phyloP scores from a whole-genome alignment of 2,888 invertebrate genomes.

The Cheilosia soror region DNA sequence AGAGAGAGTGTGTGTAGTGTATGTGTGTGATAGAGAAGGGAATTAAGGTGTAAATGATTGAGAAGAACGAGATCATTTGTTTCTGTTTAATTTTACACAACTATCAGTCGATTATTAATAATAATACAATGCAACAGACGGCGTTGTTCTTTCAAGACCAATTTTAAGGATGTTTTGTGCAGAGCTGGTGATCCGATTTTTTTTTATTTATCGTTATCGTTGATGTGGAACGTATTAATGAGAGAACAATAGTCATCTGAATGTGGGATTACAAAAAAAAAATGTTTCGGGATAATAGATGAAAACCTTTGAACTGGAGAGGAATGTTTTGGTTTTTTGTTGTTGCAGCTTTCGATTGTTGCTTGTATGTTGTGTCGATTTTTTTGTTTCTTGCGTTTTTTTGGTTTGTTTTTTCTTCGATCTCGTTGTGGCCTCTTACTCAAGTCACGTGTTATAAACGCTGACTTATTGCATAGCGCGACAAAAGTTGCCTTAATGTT shows the following conservation, averaged over 20 bases:
- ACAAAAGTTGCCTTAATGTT: slow-evolving; percentile 47
- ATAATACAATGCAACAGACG: slow-evolving; percentile 60
- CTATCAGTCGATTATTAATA: slow-evolving; percentile 67
- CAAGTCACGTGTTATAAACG: slow-evolving; percentile 60
- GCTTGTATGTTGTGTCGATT: background rate
- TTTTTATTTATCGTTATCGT: slow-evolving; percentile 13
- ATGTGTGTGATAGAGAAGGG: background rate
- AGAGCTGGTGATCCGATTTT: slow-evolving; percentile 12
- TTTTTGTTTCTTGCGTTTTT: slow-evolving; percentile 11
- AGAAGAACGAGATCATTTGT: slow-evolving; percentile 67
- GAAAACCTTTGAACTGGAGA: slow-evolving; percentile 57
- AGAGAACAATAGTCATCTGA: slow-evolving; percentile 21
- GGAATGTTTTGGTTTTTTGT: slow-evolving; percentile 52
- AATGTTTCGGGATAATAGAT: slow-evolving; percentile 4
- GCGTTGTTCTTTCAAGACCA: slow-evolving; percentile 23
- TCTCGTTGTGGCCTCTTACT: slow-evolving; percentile 14
- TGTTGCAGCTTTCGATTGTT: background rate
- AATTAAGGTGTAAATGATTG: slow-evolving; percentile 59
- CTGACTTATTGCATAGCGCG: slow-evolving; percentile 52
- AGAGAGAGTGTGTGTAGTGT: slow-evolving; percentile 10
- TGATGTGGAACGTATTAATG: slow-evolving; percentile 4
- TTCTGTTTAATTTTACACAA: slow-evolving; percentile 62
- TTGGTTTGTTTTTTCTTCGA: slow-evolving; percentile 22
- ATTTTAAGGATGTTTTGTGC: slow-evolving; percentile 9
- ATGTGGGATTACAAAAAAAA: background rate